Conservation (phyloP, 2,797 vertebrate species). For the Xiphophorus birchmanni region DNA sequence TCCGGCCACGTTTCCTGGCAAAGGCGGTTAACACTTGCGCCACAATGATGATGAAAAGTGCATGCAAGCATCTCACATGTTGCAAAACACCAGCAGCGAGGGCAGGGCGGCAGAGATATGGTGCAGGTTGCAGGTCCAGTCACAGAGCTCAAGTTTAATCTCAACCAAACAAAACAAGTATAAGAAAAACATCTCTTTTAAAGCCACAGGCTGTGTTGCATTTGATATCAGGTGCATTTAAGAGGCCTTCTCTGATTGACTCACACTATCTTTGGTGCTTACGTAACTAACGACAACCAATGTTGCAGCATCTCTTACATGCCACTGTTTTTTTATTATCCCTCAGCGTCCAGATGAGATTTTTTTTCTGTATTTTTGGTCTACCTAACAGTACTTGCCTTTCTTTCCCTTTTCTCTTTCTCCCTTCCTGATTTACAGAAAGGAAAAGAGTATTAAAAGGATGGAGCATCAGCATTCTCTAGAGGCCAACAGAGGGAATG, state of each 20-base stretch:
- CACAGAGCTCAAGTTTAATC: background rate
- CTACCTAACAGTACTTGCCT: conserved; percentile 37
- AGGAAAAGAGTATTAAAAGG: conserved; percentile 23
- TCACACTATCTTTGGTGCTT: background rate
- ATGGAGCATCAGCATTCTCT: conserved; percentile 76
- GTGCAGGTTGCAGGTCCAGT: background rate
- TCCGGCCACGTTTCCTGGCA: conserved; percentile 18
- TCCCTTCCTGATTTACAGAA: background rate
- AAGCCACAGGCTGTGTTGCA: background rate
- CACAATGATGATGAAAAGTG: conserved; percentile 6
- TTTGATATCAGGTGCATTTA: background rate
- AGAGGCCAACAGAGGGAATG: conserved; percentile 60
- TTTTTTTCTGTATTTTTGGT: conserved; percentile 29
- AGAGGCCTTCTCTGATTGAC: conserved; percentile 7
- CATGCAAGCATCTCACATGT: conserved; percentile 3
- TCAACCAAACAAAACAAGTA: background rate
- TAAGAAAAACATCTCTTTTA: background rate
- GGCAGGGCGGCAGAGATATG: background rate
- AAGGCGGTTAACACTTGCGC: conserved; percentile 6
- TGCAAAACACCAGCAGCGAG: background rate
- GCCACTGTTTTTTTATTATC: conserved; percentile 36
- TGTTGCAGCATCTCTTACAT: conserved; percentile 18
- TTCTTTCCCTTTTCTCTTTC: background rate
- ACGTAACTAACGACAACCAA: conserved; percentile 15
- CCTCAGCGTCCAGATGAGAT: conserved; percentile 47